Evolutionary conservation across 2,888 invertebrate species (phyloP), one percentile per base, ranked within the genome.

Genomic region (Eristalinus aeneus): DNA sequence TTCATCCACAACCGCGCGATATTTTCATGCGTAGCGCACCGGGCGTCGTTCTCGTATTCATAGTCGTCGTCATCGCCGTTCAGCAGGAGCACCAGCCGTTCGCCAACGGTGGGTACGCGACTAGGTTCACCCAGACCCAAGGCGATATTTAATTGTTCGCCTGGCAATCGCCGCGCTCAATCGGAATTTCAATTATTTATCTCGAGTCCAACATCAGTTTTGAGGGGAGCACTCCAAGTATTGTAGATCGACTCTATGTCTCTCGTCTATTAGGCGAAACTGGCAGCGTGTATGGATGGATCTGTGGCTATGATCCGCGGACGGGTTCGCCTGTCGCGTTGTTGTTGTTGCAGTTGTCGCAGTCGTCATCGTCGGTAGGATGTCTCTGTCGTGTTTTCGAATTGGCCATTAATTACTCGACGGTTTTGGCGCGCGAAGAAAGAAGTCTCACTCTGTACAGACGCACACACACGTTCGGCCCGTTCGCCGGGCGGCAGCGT

Each of bases 101-200:
- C 56, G 10, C 56, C 6, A 56, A 11, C 23, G 56, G 22, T 23
- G 56, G 46, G n/a, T 46, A n/a, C 8, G 46, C 16, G 12, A 39
- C 4, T 16, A 16, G 46, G 31, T 34, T 58, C 60, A 56, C 63
- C 65, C 39, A 63, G 54, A 56, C 12, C 54, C 72, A 53, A 85
- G 86, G 82, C 77, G 82, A 86, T 82, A 86, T 82, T 86, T 86
- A 86, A 86, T 86, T 86, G 86, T 86, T 77, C 82, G 77, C 77
- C 54, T 46, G 74, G 69, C 77, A 86, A 86, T 86, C 86, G 71
- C n/a, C 74, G 82, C 77, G 82, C 86, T 86, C 86, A 78, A 86
- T 86, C 86, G 82, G 86, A 86, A 86, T 86, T 86, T 86, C 82
- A 86, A 86, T 86, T 86, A 81, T 86, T 69, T 86, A 86, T 86